phyloP scores from a whole-genome alignment of 1,140 invertebrate genomes.

The Pogonomyrmex californicus region DNA sequence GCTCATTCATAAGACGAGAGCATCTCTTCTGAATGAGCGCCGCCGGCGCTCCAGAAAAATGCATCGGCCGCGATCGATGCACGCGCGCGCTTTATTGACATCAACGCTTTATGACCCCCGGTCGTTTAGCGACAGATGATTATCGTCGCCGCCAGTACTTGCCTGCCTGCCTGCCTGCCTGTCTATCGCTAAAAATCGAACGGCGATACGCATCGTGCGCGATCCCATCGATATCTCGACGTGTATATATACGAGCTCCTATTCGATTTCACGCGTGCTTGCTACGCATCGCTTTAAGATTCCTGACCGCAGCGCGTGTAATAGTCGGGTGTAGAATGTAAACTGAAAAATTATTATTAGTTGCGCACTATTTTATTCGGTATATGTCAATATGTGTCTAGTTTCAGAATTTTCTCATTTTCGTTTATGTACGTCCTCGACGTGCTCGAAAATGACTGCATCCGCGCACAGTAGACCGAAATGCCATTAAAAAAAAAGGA shows the following conservation, averaged over 20 bases:
- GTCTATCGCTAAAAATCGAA: constrained; percentile 27
- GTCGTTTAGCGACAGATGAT: constrained; percentile 24
- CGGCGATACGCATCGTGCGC: neutral
- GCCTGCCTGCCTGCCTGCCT: neutral
- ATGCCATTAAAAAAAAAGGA: neutral
- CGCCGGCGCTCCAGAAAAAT: neutral
- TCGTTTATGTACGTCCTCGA: neutral
- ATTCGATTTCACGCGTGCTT: constrained; percentile 33
- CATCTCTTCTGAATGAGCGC: constrained; percentile 65
- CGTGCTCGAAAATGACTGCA: neutral
- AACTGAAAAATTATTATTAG: constrained; percentile 6
- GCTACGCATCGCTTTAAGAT: neutral
- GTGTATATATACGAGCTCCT: constrained; percentile 9
- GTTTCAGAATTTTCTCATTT: neutral
- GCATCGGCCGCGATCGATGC: neutral
- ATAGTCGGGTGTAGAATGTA: neutral
- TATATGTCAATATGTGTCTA: neutral
- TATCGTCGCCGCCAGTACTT: constrained; percentile 15
- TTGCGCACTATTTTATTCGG: neutral
- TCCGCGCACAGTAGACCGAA: neutral
- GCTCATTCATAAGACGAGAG: constrained; percentile 72
- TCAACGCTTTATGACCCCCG: constrained; percentile 22
- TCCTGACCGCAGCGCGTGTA: neutral
- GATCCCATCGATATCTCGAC: neutral
- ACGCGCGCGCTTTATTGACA: constrained; percentile 40